Conservation (phyloP, 2,888 invertebrate species). For the Polydrusus tereticollis region DNA sequence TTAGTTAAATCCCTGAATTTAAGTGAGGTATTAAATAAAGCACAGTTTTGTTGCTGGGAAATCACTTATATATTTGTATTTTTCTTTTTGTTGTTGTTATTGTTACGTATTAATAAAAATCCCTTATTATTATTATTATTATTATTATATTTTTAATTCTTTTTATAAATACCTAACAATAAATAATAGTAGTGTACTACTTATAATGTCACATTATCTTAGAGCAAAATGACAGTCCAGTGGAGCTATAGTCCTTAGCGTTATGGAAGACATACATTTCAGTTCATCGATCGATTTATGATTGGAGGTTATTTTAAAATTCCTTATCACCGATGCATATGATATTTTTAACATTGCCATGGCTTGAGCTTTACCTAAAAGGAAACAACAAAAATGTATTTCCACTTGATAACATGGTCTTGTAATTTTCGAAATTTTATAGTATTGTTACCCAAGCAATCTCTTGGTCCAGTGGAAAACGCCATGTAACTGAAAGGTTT, state of each 20-base stretch:
- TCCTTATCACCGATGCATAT: conserved; percentile 6
- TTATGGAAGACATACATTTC: conserved; percentile 12
- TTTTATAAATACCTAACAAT: no score
- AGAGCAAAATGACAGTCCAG: conserved; percentile 16
- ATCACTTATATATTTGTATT: no score
- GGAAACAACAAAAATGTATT: no score
- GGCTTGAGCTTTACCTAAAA: conserved; percentile 27
- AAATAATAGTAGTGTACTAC: not conserved
- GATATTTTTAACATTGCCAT: conserved; percentile 23
- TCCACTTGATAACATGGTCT: no score
- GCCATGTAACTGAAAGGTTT: conserved; percentile 7
- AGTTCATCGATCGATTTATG: conserved; percentile 20
- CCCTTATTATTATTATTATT: no score
- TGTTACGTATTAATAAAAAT: no score
- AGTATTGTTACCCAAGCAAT: conserved; percentile 23
- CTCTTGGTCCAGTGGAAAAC: conserved; percentile 25
- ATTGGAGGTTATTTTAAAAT: conserved; percentile 14
- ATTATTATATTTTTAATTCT: not conserved
- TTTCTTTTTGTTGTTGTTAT: no score
- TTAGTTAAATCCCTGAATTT: no score
- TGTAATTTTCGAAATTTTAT: no score
- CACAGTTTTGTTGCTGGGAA: no score
- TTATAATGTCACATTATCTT: not conserved
- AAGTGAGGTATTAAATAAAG: no score
- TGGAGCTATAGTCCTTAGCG: not conserved